Evolutionary conservation across 2,113 vertebrate genomes (phyloP), one percentile per base, ranked within the genome.

Genomic region (Macrotis lagotis): DNA sequence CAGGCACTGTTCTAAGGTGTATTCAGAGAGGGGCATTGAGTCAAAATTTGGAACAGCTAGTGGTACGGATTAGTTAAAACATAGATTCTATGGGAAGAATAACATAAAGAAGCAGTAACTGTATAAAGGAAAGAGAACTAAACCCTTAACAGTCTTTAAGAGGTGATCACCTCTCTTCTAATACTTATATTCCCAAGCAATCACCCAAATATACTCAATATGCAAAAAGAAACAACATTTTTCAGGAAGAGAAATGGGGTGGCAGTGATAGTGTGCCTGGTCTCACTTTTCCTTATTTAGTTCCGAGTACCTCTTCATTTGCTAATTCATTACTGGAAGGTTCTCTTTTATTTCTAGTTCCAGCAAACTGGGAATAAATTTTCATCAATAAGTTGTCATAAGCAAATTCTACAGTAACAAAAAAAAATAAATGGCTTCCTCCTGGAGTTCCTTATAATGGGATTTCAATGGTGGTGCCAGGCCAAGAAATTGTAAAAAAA

Each of bases 271-370:
- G 37, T 83, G 66, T 24, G 66, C n/a, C 6, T 83, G 16, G 19
- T 44, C 66, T 83, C n/a, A 22, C 66, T n/a, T 74, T 74, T 83
- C 16, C 16, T 83, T 83, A 8, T 83, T 83, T 44, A 44, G 66
- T 83, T 83, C 37, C 44, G 66, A 74, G 6, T 7, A 22, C 66
- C 19, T 83, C n/a, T 83, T 83, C n/a, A 44, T 19, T 83, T 83
- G 66, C n/a, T 83, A 83, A 83, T 83, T 83, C n/a, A 83, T 83
- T 83, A 83, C n/a, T 83, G 66, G n/a, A 83, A 83, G 66, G n/a
- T 44, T 83, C 16, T 83, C 37, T 83, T 44, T 83, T 83, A 83
- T 83, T 83, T 83, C 66, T 83, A 44, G n/a, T 83, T 83, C n/a
- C 66, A 83, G n/a, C 16, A 83, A 83, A 83, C 66, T 83, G n/a